Conservation (phyloP, 2,113 vertebrate species). For the Rynchops niger region DNA sequence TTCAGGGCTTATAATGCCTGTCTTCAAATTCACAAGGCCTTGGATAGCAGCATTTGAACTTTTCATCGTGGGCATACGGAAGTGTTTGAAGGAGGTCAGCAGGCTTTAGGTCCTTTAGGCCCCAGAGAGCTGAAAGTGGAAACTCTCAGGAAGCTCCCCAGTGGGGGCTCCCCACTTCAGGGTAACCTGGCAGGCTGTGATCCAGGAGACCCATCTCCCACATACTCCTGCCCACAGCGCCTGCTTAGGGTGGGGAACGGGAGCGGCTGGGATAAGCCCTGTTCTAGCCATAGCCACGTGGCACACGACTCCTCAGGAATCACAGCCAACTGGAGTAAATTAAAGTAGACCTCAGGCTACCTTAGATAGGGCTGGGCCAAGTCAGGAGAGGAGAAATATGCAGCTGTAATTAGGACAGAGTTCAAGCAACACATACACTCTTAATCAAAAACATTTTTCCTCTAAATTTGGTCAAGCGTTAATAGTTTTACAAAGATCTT, state of each 20-base stretch:
- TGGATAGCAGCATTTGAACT: neutral
- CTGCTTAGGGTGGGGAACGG: neutral
- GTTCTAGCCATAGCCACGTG: neutral
- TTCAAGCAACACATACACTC: neutral
- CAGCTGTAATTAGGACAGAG: neutral
- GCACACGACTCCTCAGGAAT: neutral
- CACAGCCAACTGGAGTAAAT: neutral
- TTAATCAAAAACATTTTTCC: neutral
- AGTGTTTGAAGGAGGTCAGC: neutral
- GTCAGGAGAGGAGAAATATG: neutral
- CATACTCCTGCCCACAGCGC: neutral
- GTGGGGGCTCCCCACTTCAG: rapidly evolving
- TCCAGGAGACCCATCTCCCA: neutral
- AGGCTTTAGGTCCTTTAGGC: neutral
- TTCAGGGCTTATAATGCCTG: neutral
- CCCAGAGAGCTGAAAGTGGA: neutral
- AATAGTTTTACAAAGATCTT: neutral
- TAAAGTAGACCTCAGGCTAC: constrained; percentile 14
- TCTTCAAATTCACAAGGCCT: neutral
- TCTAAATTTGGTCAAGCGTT: neutral
- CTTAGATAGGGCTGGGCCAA: neutral
- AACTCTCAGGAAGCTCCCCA: neutral
- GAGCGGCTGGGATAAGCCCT: neutral
- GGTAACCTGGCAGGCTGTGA: rapidly evolving
- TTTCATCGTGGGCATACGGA: rapidly evolving